Percentiles rank a stretch among this genome's conserved stretches.
phyloP scores from a whole-genome alignment of 2,888 invertebrate genomes.

The Parnassius apollo region DNA sequence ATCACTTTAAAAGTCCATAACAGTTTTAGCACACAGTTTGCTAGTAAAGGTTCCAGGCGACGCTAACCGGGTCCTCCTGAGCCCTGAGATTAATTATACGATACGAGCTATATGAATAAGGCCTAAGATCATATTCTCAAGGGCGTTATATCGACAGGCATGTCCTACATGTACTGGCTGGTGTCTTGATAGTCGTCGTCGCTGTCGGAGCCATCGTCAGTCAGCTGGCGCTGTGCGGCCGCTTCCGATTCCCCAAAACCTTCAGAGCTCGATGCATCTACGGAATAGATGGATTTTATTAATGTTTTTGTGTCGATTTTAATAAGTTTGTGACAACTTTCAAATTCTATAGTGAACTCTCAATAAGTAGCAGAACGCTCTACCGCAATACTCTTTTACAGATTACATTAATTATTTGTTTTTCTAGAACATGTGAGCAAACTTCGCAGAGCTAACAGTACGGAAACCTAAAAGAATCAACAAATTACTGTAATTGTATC shows the following conservation, averaged over 20 bases:
- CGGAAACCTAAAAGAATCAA: no score
- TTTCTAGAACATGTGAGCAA: no score
- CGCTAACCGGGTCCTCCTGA: neutral
- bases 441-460: no score
- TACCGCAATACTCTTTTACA: no score
- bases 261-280: slow-evolving; percentile 76
- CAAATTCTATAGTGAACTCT: no score
- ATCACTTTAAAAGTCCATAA: neutral
- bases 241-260: slow-evolving; percentile 59
- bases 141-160: slow-evolving; percentile 21
- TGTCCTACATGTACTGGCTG: slow-evolving; percentile 65
- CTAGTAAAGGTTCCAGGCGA: neutral
- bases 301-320: neutral
- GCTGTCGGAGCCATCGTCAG: slow-evolving; percentile 72
- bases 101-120: neutral
- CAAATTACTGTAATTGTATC: no score
- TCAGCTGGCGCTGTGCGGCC: slow-evolving; percentile 71
- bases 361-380: no score
- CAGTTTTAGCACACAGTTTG: neutral
- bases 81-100: neutral
- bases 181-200: slow-evolving; percentile 74
- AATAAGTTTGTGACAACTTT: no score
- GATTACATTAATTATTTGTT: no score
- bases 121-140: slow-evolving; percentile 18
- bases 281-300: neutral